phyloP scores from a whole-genome alignment of 2,113 vertebrate genomes.

The Alouatta palliata region DNA sequence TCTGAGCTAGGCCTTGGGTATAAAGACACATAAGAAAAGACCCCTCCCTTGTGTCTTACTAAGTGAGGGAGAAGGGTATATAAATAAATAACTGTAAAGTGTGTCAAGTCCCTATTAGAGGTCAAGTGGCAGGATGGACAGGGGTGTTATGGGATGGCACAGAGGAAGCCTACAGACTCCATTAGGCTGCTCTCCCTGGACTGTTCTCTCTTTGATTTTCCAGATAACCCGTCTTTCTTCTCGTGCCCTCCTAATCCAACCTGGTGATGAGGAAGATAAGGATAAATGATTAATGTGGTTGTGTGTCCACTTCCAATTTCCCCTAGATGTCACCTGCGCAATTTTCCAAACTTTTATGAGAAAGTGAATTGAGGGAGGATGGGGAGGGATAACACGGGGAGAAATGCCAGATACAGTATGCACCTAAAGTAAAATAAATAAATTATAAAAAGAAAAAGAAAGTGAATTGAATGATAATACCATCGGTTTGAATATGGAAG shows the following conservation, averaged over 20 bases:
- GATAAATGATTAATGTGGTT: not conserved
- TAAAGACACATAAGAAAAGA: not conserved
- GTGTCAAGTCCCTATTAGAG: not conserved
- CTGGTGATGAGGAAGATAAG: not conserved
- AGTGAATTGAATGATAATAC: not conserved
- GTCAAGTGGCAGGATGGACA: not conserved
- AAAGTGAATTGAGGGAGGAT: not conserved
- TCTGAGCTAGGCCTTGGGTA: not conserved
- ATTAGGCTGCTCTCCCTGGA: not conserved
- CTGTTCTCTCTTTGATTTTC: not conserved
- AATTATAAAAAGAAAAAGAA: not conserved
- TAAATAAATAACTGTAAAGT: not conserved
- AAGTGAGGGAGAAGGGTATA: not conserved
- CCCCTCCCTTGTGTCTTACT: not conserved
- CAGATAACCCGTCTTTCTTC: not conserved
- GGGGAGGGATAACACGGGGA: too few species aligned
- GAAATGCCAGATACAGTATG: too few species aligned
- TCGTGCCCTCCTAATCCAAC: not conserved
- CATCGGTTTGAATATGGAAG: not conserved
- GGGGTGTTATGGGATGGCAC: rapidly evolving
- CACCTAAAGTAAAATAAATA: too few species aligned
- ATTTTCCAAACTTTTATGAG: not conserved
- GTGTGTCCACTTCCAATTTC: not conserved
- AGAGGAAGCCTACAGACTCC: not conserved
- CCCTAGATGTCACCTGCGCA: not conserved